Base-by-base conservation (phyloP, 2,888 invertebrate species). In the Drosophila maculinotata region DNA sequence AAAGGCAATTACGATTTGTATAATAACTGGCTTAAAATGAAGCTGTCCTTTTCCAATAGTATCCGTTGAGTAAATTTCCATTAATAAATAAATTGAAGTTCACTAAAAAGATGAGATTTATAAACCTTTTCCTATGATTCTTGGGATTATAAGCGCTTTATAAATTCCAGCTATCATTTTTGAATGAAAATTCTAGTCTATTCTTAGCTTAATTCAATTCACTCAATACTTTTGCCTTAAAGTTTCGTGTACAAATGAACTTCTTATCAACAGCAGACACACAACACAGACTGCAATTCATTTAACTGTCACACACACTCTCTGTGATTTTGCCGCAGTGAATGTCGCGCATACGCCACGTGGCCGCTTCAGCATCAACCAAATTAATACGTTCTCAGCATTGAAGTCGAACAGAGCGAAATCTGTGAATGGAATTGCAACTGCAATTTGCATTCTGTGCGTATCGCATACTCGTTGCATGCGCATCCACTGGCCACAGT, bases 401-500 rank as follows among this genome's bases (percentile, higher is more conserved):
- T 20, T 47, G 23, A 39, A 23, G 30, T 51, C 31, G 31, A 20
- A 20, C 20, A 20, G 33, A 20, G 35, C 4, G 20, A 59, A 73
- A 64, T 75, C 62, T 56, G 54, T 45, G 69, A 39, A 52, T 68
- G 68, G 26, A 73, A 64, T 56, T 54, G 49, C 51, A 48, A 56
- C 56, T 52, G 51, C 65, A 59, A 70, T 65, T 72, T 75, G 54
- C 58, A 69, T 75, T 70, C 70, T 36, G 42, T 15, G 38, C 63
- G 28, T 15, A 14, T 62, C 39, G 17, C 28, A 26, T 28, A 35
- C 30, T 44, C 66, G 10, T 35, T 49, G 44, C 49, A 38, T 45
- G 31, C 31, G 26, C 39, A 20, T 62, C 30, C 45, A 30, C 25
- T 42, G 31, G 35, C 36, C 69, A 42, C 74, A 39, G 59, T 31